Evolutionary conservation across 2,888 invertebrate species (phyloP), one percentile per base, ranked within the genome.

Genomic region (Emmelina monodactyla): DNA sequence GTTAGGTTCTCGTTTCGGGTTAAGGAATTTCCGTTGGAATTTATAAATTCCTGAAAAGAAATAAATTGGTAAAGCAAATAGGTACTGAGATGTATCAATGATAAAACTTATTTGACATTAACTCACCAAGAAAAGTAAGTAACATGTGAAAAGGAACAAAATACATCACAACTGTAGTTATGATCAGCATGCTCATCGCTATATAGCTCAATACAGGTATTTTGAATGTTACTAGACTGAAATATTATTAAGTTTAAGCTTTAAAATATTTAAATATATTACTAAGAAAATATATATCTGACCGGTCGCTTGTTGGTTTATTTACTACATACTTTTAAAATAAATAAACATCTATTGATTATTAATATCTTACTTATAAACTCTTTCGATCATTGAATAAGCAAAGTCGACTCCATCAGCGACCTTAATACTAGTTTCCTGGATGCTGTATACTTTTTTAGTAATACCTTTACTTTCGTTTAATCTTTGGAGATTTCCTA

Each of bases 161-260:
- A 46, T 69, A 73, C 12, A 78, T 43, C 1, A 49, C 51, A 2
- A 55, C 35, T 4, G 76, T 58, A 1, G 58, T 42, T 0, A 45
- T 33, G 2, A 60, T 22, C 13, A 79, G 48, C 35, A 72, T 35
- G 1, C 55, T 28, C 58, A 78, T 70, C 3, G 64, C 42, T 14
- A 78, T 45, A 30, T 60, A 62, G 38, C 66, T 76, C 41, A 78
- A 42, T 44, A 68, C 76, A 0, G 78, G 76, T 4, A 78, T 65
- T 44, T 72, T 67, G 36, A 76, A 78, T 22, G 58, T 62, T 16
- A 60, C 55, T 38, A 79, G 53, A 41, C 78, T 79, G 64, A 49
- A 75, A 72, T 29, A 46, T 34, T 44, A 36, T 38, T 13, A 25
- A 33, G 19, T 19, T 6, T 6, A 19, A 9, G 5, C 9, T 6